Conservation (phyloP, 2,113 vertebrate genomes). For the human (Homo sapiens) region GRCh38 chr5:158292501-158293000, state of each 20-base stretch:
- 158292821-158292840: neutral
- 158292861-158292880: neutral
- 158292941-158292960: neutral
- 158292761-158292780: slow-evolving; percentile 49
- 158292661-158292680: slow-evolving; percentile 79
- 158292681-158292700: slow-evolving; percentile 82
- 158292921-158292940: neutral
- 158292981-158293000: slow-evolving; percentile 19
- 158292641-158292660: slow-evolving; percentile 82
- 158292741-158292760: slow-evolving; percentile 78
- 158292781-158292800: slow-evolving; percentile 25
- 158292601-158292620: slow-evolving; percentile 87
- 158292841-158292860: neutral
- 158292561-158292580: slow-evolving; percentile 86
- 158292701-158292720: slow-evolving; percentile 79
- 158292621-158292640: slow-evolving; percentile 85
- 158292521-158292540: slow-evolving; percentile 84
- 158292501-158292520: slow-evolving; percentile 82
- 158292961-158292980: neutral
- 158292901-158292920: neutral
- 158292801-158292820: slow-evolving; percentile 21
- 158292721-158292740: slow-evolving; percentile 77
- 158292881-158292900: neutral
- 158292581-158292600: slow-evolving; percentile 88
- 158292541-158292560: slow-evolving; percentile 83